A percentile compares a stretch with the other conserved stretches of the same genome.
Conservation (phyloP, 2,113 vertebrate genomes). For the Gymnobelideus leadbeateri region DNA sequence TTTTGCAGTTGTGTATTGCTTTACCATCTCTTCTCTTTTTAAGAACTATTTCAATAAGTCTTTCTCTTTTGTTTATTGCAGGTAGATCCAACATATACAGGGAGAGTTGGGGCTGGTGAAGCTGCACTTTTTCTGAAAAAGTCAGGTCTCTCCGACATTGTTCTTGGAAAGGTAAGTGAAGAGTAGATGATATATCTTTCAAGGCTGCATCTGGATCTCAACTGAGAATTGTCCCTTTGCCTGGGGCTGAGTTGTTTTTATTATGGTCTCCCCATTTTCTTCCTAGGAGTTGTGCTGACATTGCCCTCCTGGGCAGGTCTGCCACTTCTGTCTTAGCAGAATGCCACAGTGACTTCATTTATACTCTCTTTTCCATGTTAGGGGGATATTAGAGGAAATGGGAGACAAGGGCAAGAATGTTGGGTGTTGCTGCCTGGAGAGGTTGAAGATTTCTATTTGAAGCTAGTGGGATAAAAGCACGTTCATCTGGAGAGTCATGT, state of each 20-base stretch:
- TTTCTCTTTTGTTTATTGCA: conserved; percentile 72
- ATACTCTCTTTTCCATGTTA: background rate
- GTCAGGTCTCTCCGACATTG: conserved; percentile 93
- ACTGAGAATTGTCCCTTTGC: background rate
- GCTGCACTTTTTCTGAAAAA: conserved; percentile 97
- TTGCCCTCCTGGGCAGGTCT: background rate
- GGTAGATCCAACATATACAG: conserved; percentile 95
- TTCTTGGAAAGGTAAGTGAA: conserved; percentile 94
- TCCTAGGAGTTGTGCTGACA: background rate
- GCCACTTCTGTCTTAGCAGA: background rate
- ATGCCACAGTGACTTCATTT: background rate
- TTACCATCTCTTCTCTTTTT: background rate
- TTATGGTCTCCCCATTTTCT: background rate
- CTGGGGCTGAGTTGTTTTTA: background rate
- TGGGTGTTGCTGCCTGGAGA: background rate
- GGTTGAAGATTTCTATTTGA: conserved; percentile 3
- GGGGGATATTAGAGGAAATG: background rate
- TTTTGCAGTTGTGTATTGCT: background rate
- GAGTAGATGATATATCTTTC: background rate
- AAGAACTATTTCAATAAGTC: background rate
- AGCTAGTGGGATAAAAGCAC: background rate
- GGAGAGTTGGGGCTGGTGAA: conserved; percentile 94
- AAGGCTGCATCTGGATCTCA: background rate
- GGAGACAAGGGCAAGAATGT: background rate
- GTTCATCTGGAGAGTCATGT: background rate